Evolutionary conservation across 23 tunicate genomes (phyloP), one percentile per base, ranked within the genome.

Genomic region (Halocynthia aurantium): DNA sequence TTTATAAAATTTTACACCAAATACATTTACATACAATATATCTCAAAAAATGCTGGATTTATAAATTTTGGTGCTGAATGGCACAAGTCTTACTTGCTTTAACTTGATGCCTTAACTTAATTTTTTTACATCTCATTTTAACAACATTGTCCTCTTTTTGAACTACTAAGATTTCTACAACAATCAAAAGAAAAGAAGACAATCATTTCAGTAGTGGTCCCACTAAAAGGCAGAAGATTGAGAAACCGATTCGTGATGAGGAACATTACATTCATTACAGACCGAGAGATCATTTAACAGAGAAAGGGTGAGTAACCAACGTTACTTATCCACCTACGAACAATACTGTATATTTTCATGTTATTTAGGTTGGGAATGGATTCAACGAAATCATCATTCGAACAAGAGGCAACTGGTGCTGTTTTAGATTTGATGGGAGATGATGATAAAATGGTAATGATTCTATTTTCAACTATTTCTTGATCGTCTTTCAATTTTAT

Each of bases 371-470:
- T 85, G 57, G 81, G 90, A 53, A 13, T 90, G 12, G 57, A 70
- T 9, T 12, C 84, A 50, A 62, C 77, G 7, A 83, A 80, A 74
- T 76, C 69, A 12, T 72, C 69, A 6, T 92, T 92, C 75, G 62
- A 85, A 17, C 78, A 82, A 8, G 85, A 92, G 73, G 98, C 98
- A 53, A 22, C 85, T 17, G 70, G 69, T 60, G 88, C 84, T 15
- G 55, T 86, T 57, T 61, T 92, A 12, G 98, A 92, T 61, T 61
- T 92, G 53, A 82, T 92, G 81, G 98, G 84, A 51, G 98, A 92
- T 69, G 98, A 92, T n/a, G 92, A 86, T 55, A 77, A 40, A 49
- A 52, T 80, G 77, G 96, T 85, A 17, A 69, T 51, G 18, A 67
- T 68, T 52, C 13, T 76, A 10, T 54, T 18, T 52, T 61, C 40